These are phyloP conservation scores for Hydrochoerus hydrochaeris DNA, from an alignment of 2,113 vertebrate species.

Conservation along the genomic window DNA sequence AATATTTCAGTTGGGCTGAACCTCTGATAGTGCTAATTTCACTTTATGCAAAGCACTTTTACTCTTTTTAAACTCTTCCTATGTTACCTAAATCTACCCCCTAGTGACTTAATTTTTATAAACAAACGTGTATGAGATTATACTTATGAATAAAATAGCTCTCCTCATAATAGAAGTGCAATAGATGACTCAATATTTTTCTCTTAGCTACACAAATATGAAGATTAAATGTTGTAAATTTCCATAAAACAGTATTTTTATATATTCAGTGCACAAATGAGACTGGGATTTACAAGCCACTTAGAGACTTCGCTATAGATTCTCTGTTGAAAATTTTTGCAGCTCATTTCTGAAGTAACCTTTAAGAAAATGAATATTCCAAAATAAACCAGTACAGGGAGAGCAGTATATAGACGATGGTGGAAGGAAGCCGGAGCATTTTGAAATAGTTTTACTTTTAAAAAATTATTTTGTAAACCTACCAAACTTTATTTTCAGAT, in stretches of 20 bases:
- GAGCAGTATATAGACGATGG: neutral
- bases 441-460: neutral
- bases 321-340: conserved; percentile 5
- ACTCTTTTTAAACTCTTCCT: neutral
- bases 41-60: neutral
- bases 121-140: conserved; percentile 4
- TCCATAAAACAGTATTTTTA: neutral
- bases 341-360: neutral
- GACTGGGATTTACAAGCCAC: neutral
- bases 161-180: neutral
- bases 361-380: conserved; percentile 4
- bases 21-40: neutral
- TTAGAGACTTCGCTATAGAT: neutral
- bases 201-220: neutral
- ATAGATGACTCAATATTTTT: conserved; percentile 29
- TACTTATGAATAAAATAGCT: conserved; percentile 29
- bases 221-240: conserved; percentile 6
- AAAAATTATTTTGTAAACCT: neutral
- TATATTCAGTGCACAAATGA: neutral
- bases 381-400: neutral
- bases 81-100: neutral
- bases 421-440: neutral
- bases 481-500: neutral
- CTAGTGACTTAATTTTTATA: neutral
- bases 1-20: neutral